Base-by-base conservation (phyloP, 2,888 invertebrate species). In the Pegoplata infirma region DNA sequence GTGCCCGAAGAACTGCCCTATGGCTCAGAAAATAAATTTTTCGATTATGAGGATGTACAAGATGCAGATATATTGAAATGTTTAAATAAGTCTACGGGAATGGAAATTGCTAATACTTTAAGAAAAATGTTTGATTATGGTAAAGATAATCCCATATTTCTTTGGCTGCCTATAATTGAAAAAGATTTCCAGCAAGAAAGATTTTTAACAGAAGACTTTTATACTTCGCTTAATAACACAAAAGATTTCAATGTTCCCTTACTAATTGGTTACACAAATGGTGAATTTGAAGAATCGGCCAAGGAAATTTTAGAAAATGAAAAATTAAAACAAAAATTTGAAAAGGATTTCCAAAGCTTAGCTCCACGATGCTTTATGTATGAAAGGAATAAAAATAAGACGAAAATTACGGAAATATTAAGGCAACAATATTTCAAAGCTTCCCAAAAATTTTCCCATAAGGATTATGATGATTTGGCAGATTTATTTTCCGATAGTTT, bases 341-440 rank as follows among this genome's bases (percentile, higher is more conserved):
- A 91, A 71, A 83, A 85, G 6, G 84, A 91, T 12, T 92, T 91
- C 85, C 87, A 91, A 3, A 85, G 82, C 61, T 72, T 90, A n/a
- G 91, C 91, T 0, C 92, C 92, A 0, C 90, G 91, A 23, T 86
- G 89, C 40, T 92, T 92, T 80, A 81, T 90, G 59, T 92, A 91
- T 79, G 91, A 91, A 0, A 46, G 46, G 0, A 59, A 72, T 28
- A 32, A 71, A 1, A 44, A 63, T 2, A 46, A 32, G 7, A 51
- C 66, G 3, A 17, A 59, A 3, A 80, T 81, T 32, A 82, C 80
- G 5, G 77, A 51, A 5, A 53, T 36, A 46, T 44, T 77, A 3
- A 58, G 81, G 10, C 46, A 32, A 1, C 17, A 28, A 0, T 75
- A 81, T 55, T 85, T 84, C 12, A 75, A 83, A 49, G 28, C 14